Percentiles rank a stretch among this genome's conserved stretches.
Evolutionary conservation across 2,888 invertebrate species (phyloP).

Genomic region (Megaustenia siamemsis): DNA sequence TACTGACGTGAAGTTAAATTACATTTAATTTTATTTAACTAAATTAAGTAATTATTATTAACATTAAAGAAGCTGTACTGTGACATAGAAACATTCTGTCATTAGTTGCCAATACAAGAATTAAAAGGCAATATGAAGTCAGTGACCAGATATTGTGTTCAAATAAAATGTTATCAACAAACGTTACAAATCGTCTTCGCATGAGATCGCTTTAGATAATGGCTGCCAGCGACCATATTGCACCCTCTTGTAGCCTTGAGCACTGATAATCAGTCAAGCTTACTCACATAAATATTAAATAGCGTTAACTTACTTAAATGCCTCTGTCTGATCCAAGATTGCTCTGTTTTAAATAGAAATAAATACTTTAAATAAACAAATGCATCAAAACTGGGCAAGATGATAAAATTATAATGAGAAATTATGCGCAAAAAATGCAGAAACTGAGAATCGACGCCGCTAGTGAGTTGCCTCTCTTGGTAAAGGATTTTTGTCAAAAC

Average conservation of each 20-base stretch:
- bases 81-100: too few relatives aligned
- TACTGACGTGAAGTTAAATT: too few relatives aligned
- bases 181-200: slow-evolving; percentile 49
- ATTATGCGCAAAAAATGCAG: slow-evolving; percentile 47
- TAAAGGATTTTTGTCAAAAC: neutral
- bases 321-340: neutral
- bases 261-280: neutral
- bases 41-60: too few relatives aligned
- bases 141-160: neutral
- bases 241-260: slow-evolving; percentile 12
- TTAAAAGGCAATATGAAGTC: neutral
- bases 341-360: neutral
- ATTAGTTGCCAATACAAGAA: too few relatives aligned
- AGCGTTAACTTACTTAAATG: neutral
- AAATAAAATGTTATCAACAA: slow-evolving; percentile 33
- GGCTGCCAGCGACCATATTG: slow-evolving; percentile 38
- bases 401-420: slow-evolving; percentile 48
- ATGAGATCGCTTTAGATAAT: slow-evolving; percentile 43
- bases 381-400: neutral
- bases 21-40: too few relatives aligned
- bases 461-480: slow-evolving; percentile 17
- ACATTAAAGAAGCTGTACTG: too few relatives aligned
- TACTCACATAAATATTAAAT: neutral
- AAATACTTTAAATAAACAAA: neutral
- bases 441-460: slow-evolving; percentile 38